Evolutionary conservation across 2,113 vertebrate species (phyloP).

Genomic region (Cacatua alba): DNA sequence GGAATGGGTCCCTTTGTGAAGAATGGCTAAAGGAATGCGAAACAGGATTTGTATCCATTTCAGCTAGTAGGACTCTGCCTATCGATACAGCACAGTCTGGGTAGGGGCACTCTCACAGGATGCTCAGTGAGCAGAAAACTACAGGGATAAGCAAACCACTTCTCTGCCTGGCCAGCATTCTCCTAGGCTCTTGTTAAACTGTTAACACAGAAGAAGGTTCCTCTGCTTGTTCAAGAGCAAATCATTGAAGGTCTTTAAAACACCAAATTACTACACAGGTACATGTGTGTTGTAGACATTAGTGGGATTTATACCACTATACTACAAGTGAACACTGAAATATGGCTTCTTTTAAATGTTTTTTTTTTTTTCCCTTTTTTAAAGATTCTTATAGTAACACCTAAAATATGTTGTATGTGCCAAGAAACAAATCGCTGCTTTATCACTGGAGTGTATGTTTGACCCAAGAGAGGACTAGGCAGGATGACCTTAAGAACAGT

Average conservation of each 20-base stretch:
- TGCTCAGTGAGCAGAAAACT: not conserved
- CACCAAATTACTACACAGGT: not conserved
- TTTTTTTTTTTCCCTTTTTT: not conserved
- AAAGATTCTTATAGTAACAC: slow-evolving; percentile 25
- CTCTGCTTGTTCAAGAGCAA: not conserved
- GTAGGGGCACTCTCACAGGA: not conserved
- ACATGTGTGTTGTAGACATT: not conserved
- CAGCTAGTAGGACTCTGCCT: not conserved
- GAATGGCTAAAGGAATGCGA: not conserved
- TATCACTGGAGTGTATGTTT: not conserved
- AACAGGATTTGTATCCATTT: not conserved
- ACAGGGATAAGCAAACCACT: not conserved
- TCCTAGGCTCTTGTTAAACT: not conserved
- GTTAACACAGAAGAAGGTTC: not conserved
- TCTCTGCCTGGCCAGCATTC: not conserved
- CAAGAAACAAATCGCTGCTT: not conserved
- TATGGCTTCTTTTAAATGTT: not conserved
- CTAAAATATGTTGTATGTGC: not conserved
- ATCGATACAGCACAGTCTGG: fast-evolving
- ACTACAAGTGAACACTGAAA: not conserved
- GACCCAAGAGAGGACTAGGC: not conserved
- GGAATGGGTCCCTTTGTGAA: not conserved
- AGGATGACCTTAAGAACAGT: not conserved
- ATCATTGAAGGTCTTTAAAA: not conserved
- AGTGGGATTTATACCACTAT: not conserved